Evolutionary conservation across 2,888 invertebrate species (phyloP).

Genomic region (Asteroscopus sphinx): DNA sequence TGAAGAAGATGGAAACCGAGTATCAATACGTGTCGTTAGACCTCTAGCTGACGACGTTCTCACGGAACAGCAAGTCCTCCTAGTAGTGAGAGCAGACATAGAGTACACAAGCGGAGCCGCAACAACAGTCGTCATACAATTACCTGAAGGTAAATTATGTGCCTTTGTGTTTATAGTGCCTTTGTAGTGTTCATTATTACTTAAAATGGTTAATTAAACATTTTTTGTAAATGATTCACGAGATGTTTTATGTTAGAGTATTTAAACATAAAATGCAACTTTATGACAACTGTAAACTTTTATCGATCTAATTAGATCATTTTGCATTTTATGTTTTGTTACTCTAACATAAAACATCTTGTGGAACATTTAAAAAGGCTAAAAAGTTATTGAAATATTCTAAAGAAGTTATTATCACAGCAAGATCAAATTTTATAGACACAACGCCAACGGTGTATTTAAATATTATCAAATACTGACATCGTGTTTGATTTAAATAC

Average conservation of each 20-base stretch:
- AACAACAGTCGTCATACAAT: constrained; percentile 74
- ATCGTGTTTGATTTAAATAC: neutral
- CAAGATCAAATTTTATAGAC: neutral
- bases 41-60: constrained; percentile 64
- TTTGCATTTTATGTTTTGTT: no score
- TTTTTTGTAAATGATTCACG: no score
- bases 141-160: constrained; percentile 77
- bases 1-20: constrained; percentile 55
- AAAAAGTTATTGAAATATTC: neutral
- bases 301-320: no score
- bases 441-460: no score
- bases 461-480: no score
- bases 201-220: constrained; percentile 2
- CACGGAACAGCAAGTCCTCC: constrained; percentile 64
- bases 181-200: neutral
- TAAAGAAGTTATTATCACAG: neutral
- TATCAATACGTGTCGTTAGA: constrained; percentile 62
- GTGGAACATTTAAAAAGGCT: neutral
- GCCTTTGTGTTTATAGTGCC: neutral
- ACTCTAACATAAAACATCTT: neutral
- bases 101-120: constrained; percentile 76
- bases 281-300: no score
- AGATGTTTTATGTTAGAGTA: no score
- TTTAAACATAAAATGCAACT: no score
- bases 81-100: constrained; percentile 74